Evolutionary conservation across 2,113 vertebrate genomes (phyloP), one percentile per base, ranked within the genome.

Genomic region (Psittacus erithacus): DNA sequence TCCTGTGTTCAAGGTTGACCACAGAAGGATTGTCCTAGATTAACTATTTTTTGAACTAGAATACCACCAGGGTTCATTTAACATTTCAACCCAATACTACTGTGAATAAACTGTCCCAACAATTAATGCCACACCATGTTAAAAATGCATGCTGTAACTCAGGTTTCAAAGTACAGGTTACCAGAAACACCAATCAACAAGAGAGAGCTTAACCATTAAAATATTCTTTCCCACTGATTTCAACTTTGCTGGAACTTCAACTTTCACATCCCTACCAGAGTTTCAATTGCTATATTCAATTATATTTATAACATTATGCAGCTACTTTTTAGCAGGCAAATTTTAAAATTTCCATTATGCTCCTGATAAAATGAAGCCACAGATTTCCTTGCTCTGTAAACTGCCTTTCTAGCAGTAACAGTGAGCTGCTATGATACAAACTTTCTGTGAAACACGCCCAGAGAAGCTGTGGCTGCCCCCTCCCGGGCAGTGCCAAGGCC

Each of bases 1-100:
- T 90, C 78, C 90, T 82, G 31, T 84, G 76, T 95, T 69, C 75
- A 89, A 93, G 81, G n/a, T 78, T 92, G 90, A 93, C 79, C 85
- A 76, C 84, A 93, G 67, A 79, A 94, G 76, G 75, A 74, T 55
- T 90, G 35, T 86, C 52, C 85, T 43, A 79, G 89, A 84, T 39
- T 55, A 82, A 55, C 50, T 50, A 9, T 25, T 89, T 89, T 68
- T 84, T 3, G 0, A 60, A 90, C 16, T 49, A 47, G 47, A 79
- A 71, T 7, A 68, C 25, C 5, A 5, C 7, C 23, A 77, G 31
- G 9, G 10, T 29, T 71, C 17, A 43, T 25, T 55, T 31, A 79
- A 60, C 4, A 1, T 73, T 83, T 63, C 65, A 60, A 31, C 47
- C 62, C 1, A 1, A 33, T 46, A 29, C 19, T 68, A 62, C 23